Conservation (phyloP, 2,113 vertebrate species). For the Lepus timidus region DNA sequence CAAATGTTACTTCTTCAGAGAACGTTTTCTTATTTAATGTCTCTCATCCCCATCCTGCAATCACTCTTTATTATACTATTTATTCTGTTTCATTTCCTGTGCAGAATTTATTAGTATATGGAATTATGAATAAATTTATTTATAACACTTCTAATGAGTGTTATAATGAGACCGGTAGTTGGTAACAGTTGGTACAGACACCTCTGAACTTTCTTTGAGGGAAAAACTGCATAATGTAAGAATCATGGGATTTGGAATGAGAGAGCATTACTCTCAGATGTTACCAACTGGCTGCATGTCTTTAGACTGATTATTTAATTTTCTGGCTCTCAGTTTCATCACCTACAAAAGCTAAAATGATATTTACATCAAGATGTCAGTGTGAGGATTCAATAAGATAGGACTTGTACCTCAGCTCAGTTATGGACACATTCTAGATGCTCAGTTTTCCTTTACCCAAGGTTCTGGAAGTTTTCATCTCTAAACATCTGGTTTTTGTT, state of each 20-base stretch:
- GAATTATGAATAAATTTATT: slow-evolving; percentile 27
- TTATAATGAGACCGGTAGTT: neutral
- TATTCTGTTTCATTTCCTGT: neutral
- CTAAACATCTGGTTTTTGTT: neutral
- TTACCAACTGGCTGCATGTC: neutral
- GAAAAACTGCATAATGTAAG: neutral
- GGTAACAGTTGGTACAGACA: neutral
- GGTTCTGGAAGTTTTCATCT: neutral
- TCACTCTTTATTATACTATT: neutral
- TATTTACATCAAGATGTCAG: neutral
- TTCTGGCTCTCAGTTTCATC: neutral
- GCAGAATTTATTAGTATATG: neutral
- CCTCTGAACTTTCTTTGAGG: neutral
- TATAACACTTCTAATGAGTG: neutral
- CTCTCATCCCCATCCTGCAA: neutral
- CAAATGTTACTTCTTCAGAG: neutral
- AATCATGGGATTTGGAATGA: neutral
- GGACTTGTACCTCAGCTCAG: neutral
- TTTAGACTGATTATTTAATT: neutral
- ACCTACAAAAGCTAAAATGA: slow-evolving; percentile 18
- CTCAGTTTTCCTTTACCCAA: neutral
- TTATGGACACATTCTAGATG: neutral
- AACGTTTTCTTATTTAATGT: neutral
- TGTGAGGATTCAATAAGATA: neutral
- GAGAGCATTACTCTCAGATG: neutral